Base-by-base conservation (phyloP, 2,888 invertebrate species). In the Sarcophaga variegata region DNA sequence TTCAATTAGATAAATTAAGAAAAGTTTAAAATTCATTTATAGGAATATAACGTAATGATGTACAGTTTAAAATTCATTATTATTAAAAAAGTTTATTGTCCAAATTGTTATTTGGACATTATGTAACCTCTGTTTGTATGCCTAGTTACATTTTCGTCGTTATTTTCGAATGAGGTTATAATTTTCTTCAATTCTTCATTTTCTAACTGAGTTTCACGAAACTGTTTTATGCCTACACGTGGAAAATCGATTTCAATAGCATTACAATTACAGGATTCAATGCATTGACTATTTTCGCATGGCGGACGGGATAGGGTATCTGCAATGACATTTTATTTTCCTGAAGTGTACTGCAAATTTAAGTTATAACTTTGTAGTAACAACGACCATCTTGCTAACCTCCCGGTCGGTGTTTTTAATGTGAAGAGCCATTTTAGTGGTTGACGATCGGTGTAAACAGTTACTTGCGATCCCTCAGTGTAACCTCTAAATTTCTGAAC, bases 351-450 rank as follows among this genome's bases (percentile, higher is more conserved):
- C 22, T 22, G 22, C 1, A 22, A 91, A 1, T 90, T 89, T 4
- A 94, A 86, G 45, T 93, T 89, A 82, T 90, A 93, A 2, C 90
- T 86, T 85, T 93, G 92, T 4, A 94, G 81, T 12, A 88, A 84
- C 5, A 94, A 63, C 0, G 92, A 92, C 94, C 94, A 94, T 47
- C 94, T 85, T 0, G 92, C 92, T 0, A 94, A 86, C 62, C 94
- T 81, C 8, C 93, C 93, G n/a, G 90, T 90, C 0, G 92, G 92
- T 11, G 93, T 90, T 83, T 93, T 93, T 3, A 93, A 60, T 0
- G 90, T 86, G 86, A 93, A 86, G 11, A 94, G 86, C 93, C 93
- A 94, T 91, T 93, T 92, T 47, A 94, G 89, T 0, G 94, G 66
- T 76, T 76, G 66, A 25, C 67, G 66, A 59, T 92, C 85, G 93